phyloP scores from a whole-genome alignment of 2,113 vertebrate genomes.

The Glaucomys volans region DNA sequence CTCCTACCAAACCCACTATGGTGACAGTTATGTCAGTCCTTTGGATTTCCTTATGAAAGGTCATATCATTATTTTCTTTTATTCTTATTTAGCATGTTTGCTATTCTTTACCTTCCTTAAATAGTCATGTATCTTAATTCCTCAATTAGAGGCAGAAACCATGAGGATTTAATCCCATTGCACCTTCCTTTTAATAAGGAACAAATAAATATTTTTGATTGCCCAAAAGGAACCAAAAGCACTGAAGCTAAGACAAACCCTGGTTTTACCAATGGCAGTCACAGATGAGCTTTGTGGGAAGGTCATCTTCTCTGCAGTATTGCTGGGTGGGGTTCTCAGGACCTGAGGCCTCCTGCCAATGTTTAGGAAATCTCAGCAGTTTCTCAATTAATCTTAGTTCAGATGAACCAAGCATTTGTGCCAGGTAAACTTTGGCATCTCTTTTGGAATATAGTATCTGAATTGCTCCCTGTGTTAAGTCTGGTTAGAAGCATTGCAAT shows the following conservation, averaged over 20 bases:
- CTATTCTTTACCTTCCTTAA: neutral
- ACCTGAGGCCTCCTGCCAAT: neutral
- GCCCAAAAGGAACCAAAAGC: neutral
- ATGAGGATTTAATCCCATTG: neutral
- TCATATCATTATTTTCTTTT: neutral
- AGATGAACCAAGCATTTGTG: neutral
- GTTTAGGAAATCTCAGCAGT: neutral
- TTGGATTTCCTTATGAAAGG: neutral
- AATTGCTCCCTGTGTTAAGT: neutral
- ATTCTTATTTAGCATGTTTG: neutral
- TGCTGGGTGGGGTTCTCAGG: neutral
- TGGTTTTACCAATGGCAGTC: neutral
- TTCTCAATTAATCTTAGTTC: neutral
- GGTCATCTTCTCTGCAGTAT: rapidly evolving
- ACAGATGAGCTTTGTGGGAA: neutral
- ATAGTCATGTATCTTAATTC: neutral
- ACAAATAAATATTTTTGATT: neutral
- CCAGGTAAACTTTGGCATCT: constrained; percentile 12
- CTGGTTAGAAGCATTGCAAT: neutral
- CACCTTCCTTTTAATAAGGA: neutral
- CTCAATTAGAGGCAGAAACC: neutral
- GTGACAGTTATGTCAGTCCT: neutral
- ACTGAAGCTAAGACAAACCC: neutral
- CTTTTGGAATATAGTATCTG: neutral
- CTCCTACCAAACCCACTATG: neutral